These are phyloP conservation scores for Canis aureus DNA, from an alignment of 2,113 vertebrate species.

Conservation along the genomic window DNA sequence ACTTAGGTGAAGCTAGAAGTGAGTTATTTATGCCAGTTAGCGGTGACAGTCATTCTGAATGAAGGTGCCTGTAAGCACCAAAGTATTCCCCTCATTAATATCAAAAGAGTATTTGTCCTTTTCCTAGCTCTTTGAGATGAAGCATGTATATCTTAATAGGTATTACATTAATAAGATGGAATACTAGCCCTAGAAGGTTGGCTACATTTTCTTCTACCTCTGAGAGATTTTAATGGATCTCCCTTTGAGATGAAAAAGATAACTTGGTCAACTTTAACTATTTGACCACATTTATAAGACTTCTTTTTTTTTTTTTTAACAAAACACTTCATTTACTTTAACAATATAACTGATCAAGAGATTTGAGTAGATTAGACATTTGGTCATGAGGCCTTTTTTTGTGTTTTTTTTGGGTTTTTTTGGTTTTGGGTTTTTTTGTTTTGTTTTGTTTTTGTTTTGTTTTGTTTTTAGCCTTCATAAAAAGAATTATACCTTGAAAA, in stretches of 20 bases:
- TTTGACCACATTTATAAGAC: slow-evolving; percentile 2
- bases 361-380: slow-evolving; percentile 24
- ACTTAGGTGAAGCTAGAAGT: slow-evolving; percentile 25
- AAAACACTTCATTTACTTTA: slow-evolving; percentile 44
- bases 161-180: background rate
- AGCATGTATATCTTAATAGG: background rate
- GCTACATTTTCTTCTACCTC: slow-evolving; percentile 13
- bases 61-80: background rate
- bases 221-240: slow-evolving; percentile 36
- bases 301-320: background rate
- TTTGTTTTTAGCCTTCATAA: slow-evolving; percentile 5
- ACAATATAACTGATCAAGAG: slow-evolving; percentile 1
- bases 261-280: slow-evolving; percentile 14
- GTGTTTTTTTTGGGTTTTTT: background rate
- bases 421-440: background rate
- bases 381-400: background rate
- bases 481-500: background rate
- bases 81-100: background rate
- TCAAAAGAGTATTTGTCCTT: slow-evolving; percentile 28
- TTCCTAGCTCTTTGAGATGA: background rate
- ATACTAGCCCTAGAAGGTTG: background rate
- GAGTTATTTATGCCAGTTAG: slow-evolving; percentile 34
- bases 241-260: slow-evolving; percentile 50
- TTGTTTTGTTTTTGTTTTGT: slow-evolving; percentile 18
- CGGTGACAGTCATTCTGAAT: slow-evolving; percentile 3